Conservation (phyloP, 23 tunicate species). For the Pegea sp. region DNA sequence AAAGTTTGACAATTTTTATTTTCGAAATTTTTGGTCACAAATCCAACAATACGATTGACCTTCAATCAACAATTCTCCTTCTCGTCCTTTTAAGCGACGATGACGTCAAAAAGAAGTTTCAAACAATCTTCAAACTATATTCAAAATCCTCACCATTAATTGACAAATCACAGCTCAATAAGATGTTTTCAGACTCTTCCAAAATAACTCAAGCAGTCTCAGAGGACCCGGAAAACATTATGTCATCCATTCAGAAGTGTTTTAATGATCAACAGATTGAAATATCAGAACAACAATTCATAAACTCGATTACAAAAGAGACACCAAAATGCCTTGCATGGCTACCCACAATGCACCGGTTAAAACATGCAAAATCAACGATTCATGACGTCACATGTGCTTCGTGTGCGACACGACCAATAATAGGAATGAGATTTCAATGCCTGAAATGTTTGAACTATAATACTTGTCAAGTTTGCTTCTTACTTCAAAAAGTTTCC, state of each 20-base stretch:
- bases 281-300: constrained; percentile 32
- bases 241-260: constrained; percentile 37
- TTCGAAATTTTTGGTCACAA: constrained; percentile 10
- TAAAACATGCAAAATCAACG: constrained; percentile 31
- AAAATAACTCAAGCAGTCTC: constrained; percentile 38
- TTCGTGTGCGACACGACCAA: constrained; percentile 51
- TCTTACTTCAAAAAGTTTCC: constrained; percentile 14
- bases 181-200: constrained; percentile 22
- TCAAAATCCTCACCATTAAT: constrained; percentile 18
- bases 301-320: constrained; percentile 30
- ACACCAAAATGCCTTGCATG: constrained; percentile 49
- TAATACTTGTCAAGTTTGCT: constrained; percentile 63
- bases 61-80: constrained; percentile 11
- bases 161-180: constrained; percentile 7
- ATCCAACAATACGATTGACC: constrained; percentile 3
- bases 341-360: constrained; percentile 80
- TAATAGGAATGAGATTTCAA: constrained; percentile 65
- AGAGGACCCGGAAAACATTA: constrained; percentile 18
- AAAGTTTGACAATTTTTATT: constrained; percentile 5
- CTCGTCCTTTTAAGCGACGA: constrained; percentile 12
- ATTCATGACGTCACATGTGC: constrained; percentile 48
- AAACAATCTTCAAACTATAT: constrained; percentile 16
- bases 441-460: constrained; percentile 66
- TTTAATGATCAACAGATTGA: constrained; percentile 22
- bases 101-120: constrained; percentile 15